Conservation (phyloP, 2,113 vertebrate species). For the Pseudorectes ferrugineus region DNA sequence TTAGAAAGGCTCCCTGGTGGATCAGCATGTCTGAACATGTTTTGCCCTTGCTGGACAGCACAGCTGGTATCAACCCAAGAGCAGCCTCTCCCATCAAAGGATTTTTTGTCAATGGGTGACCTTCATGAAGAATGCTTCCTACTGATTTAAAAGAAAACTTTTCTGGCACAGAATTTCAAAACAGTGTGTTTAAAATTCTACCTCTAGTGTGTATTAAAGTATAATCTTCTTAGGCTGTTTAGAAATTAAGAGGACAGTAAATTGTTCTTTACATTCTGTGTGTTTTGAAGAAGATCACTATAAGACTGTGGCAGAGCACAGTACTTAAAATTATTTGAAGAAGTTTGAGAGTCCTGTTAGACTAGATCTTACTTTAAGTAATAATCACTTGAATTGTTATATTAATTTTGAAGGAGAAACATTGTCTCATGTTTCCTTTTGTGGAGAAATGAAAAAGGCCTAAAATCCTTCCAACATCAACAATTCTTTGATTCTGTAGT, state of each 20-base stretch:
- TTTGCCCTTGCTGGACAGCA: not conserved
- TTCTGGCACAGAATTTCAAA: not conserved
- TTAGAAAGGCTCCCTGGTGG: not conserved
- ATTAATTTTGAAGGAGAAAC: not conserved
- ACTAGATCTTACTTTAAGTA: not conserved
- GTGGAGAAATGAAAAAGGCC: not conserved
- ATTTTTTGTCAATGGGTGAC: not conserved
- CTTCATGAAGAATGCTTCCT: not conserved
- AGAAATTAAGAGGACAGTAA: not conserved
- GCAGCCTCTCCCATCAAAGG: not conserved
- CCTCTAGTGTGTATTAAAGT: not conserved
- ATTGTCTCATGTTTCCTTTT: not conserved
- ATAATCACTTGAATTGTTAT: not conserved
- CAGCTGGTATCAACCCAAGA: not conserved
- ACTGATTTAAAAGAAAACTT: not conserved
- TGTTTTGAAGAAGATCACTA: not conserved
- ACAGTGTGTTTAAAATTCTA: not conserved
- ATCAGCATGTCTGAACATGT: not conserved
- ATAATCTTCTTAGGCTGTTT: not conserved
- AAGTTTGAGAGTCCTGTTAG: not conserved
- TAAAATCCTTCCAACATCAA: not conserved
- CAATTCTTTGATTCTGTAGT: not conserved
- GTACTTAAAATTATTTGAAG: not conserved
- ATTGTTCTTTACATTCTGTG: not conserved
- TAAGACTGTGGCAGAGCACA: not conserved